Conservation (phyloP, 1,140 invertebrate genomes). For the Arion vulgaris region DNA sequence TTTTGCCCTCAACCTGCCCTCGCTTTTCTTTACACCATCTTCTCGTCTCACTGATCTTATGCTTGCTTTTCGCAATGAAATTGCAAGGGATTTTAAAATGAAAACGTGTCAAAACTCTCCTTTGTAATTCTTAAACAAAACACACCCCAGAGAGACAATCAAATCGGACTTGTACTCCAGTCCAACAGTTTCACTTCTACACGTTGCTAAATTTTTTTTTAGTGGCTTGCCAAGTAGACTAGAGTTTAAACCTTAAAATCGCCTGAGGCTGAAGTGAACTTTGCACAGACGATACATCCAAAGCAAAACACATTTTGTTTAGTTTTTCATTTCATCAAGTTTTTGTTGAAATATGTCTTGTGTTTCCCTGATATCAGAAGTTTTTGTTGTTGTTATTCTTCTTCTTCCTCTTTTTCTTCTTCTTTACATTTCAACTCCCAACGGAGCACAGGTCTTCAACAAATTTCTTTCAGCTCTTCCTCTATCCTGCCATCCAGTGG, state of each 20-base stretch:
- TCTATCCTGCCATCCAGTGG: no score
- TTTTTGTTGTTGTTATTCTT: no score
- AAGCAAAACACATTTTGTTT: no score
- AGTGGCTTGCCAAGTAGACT: not conserved
- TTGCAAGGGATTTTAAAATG: slow-evolving; percentile 25
- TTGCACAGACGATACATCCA: not conserved
- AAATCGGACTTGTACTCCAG: not conserved
- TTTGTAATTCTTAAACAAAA: not conserved
- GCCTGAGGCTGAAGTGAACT: not conserved
- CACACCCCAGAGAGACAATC: not conserved
- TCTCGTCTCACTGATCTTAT: not conserved
- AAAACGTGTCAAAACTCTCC: slow-evolving; percentile 28
- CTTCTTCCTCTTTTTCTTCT: no score
- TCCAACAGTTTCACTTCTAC: not conserved
- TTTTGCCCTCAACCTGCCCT: not conserved
- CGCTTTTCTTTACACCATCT: not conserved
- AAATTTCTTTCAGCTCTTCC: no score
- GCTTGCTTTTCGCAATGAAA: not conserved
- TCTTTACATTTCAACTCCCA: not conserved
- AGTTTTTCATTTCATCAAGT: no score
- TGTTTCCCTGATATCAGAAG: no score
- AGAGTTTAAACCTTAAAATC: not conserved
- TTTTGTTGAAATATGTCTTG: no score
- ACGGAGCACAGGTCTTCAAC: no score
- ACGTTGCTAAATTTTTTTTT: not conserved